phyloP scores from a whole-genome alignment of 2,797 vertebrate species.

The Gadopsis bispinosus region DNA sequence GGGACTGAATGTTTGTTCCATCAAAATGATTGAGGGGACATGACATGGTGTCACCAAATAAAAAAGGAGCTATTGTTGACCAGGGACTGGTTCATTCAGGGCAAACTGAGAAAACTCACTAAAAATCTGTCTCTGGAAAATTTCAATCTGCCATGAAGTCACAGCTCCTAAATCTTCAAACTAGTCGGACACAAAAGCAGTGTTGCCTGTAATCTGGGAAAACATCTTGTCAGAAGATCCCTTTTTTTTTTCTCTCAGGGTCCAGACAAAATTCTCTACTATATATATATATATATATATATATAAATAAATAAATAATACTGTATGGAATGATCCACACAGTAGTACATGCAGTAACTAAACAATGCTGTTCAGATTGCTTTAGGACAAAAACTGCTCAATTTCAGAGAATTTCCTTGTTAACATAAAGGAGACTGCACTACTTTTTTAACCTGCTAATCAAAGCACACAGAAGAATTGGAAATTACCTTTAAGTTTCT shows the following conservation, averaged over 20 bases:
- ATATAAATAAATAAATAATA: no score
- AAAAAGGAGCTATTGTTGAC: slow-evolving; percentile 19
- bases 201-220: slow-evolving; percentile 17
- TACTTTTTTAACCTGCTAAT: slow-evolving; percentile 25
- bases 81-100: slow-evolving; percentile 3
- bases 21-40: slow-evolving; percentile 24
- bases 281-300: no score
- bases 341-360: no score
- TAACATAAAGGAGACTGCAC: slow-evolving; percentile 9
- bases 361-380: not conserved
- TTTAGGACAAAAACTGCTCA: slow-evolving; percentile 27
- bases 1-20: slow-evolving; percentile 9
- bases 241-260: not conserved
- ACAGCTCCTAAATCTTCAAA: slow-evolving; percentile 31
- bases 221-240: slow-evolving; percentile 1
- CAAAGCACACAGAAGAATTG: slow-evolving; percentile 16
- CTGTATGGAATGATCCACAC: no score
- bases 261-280: not conserved
- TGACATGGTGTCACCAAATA: not conserved
- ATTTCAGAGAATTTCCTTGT: slow-evolving; percentile 15
- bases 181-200: slow-evolving; percentile 19
- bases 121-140: slow-evolving; percentile 25
- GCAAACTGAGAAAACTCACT: slow-evolving; percentile 26
- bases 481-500: slow-evolving; percentile 3
- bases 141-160: slow-evolving; percentile 30